Evolutionary conservation across 1,140 invertebrate species (phyloP).

Genomic region (Heterodera carotae): DNA sequence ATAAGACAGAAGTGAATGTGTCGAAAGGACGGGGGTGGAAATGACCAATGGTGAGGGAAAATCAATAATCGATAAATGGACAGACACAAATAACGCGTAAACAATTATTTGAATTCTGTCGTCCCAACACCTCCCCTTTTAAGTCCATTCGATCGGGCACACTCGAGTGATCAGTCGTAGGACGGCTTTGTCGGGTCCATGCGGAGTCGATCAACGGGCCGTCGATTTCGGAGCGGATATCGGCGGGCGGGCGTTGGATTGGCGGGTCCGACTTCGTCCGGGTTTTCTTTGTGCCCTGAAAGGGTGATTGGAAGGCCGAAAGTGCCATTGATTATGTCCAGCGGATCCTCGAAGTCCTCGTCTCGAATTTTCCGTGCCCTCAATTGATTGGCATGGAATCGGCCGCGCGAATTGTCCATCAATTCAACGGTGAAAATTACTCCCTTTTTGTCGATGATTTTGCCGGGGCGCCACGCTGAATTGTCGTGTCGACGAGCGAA

Average conservation of each 20-base stretch:
- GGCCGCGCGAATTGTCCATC: not conserved
- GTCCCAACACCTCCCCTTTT: not conserved
- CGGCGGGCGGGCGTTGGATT: not conserved
- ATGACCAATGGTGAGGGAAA: too few relatives aligned
- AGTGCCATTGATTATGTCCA: not conserved
- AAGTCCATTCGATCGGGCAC: not conserved
- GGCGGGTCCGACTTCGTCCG: not conserved
- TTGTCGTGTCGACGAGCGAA: not conserved
- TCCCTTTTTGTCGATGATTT: not conserved
- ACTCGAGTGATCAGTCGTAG: not conserved
- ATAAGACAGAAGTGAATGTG: too few relatives aligned
- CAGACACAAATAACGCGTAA: too few relatives aligned
- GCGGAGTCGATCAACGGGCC: not conserved
- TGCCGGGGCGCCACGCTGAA: slow-evolving; percentile 1
- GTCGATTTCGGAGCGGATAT: not conserved
- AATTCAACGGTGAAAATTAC: not conserved
- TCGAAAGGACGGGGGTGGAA: too few relatives aligned
- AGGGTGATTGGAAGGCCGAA: not conserved
- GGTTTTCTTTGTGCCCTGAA: not conserved
- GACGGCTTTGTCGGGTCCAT: not conserved
- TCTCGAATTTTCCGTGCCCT: not conserved
- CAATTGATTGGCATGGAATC: not conserved
- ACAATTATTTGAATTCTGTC: too few relatives aligned
- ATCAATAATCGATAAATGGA: too few relatives aligned
- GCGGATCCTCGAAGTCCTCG: not conserved